A percentile compares a stretch with the other conserved stretches of the same genome.
These are phyloP conservation scores for Erpornis zantholeuca DNA, from an alignment of 2,113 vertebrate genomes.

Conservation along the genomic window DNA sequence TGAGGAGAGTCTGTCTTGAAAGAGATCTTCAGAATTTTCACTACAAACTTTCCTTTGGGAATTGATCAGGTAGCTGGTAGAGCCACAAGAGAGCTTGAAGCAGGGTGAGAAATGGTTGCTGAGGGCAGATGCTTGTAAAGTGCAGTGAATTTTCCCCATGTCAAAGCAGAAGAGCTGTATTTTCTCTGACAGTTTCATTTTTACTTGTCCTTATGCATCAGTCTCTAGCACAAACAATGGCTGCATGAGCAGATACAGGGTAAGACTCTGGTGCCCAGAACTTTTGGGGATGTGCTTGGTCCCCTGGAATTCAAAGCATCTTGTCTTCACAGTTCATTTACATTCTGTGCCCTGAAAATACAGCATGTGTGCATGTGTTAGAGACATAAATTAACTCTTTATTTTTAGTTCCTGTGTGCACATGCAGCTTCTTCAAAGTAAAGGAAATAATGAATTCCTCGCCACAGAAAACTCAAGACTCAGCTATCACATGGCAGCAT, in stretches of 20 bases:
- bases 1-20: background rate
- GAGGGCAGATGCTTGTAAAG: background rate
- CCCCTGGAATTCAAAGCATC: background rate
- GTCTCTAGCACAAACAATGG: background rate
- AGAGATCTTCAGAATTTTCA: background rate
- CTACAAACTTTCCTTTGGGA: background rate
- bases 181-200: background rate
- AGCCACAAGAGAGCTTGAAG: background rate
- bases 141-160: background rate
- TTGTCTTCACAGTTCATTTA: background rate
- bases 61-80: background rate
- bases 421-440: background rate
- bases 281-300: background rate
- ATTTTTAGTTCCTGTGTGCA: background rate
- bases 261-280: background rate
- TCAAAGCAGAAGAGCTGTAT: background rate
- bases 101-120: background rate
- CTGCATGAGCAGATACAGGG: background rate
- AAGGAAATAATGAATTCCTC: background rate
- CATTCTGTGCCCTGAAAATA: background rate
- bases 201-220: background rate
- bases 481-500: background rate
- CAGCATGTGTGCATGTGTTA: background rate
- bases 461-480: background rate
- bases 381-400: background rate